Evolutionary conservation across 30 jellyfish, hydroid and myxozoan genomes (phyloP).

Genomic region (Cassiopea xamachana): DNA sequence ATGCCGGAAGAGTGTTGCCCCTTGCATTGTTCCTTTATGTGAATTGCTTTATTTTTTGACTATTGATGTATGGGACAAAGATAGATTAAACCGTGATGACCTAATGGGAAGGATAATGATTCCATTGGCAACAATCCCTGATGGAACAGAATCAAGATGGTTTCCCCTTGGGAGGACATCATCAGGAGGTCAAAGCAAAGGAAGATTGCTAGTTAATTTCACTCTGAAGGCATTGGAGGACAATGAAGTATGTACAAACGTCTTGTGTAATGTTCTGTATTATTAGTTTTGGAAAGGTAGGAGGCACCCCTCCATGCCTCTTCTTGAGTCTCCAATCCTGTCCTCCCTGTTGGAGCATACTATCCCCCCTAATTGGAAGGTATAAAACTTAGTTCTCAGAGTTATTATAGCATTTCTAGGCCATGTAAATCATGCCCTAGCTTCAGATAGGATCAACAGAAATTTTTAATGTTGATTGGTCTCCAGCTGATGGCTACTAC

Average conservation of each 20-base stretch:
- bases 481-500: too few species aligned
- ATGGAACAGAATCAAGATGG: constrained; percentile 86
- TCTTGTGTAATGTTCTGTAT: too few species aligned
- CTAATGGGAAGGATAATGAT: constrained; percentile 88
- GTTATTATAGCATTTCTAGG: too few species aligned
- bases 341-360: too few species aligned
- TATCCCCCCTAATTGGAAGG: too few species aligned
- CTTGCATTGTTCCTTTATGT: constrained; percentile 75
- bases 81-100: constrained; percentile 86
- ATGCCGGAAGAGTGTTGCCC: constrained; percentile 38
- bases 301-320: too few species aligned
- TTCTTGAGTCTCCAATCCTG: too few species aligned
- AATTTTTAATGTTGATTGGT: too few species aligned
- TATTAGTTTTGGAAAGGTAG: too few species aligned
- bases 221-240: constrained; percentile 74
- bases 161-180: constrained; percentile 90
- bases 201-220: constrained; percentile 66
- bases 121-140: constrained; percentile 79
- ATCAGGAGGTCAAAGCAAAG: constrained; percentile 78
- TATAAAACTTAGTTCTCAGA: too few species aligned
- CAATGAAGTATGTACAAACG: constrained; percentile 62
- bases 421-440: too few species aligned
- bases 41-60: constrained; percentile 72
- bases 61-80: constrained; percentile 98
- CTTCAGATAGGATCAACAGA: too few species aligned